Evolutionary conservation across 2,113 vertebrate species (phyloP).

Genomic region (Neotoma lepida): DNA sequence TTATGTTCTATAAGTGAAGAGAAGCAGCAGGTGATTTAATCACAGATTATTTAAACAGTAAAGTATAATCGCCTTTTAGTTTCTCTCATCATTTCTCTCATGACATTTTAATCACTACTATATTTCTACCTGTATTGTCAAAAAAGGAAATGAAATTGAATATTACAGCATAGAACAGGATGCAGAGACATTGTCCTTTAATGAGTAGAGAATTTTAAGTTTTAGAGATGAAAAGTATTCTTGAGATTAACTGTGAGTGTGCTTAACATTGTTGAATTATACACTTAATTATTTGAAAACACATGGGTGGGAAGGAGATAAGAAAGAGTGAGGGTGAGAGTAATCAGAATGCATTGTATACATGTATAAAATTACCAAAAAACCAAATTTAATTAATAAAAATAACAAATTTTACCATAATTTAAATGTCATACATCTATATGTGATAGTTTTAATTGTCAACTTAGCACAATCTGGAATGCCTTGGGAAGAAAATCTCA

Average conservation of each 20-base stretch:
- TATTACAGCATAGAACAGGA: not conserved
- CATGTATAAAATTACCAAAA: not conserved
- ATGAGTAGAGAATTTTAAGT: not conserved
- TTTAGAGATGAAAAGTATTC: not conserved
- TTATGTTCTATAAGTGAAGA: not conserved
- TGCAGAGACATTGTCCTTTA: not conserved
- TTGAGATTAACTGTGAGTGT: not conserved
- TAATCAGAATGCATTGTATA: not conserved
- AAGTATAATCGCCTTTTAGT: constrained; percentile 59
- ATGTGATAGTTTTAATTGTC: not conserved
- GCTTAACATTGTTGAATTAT: not conserved
- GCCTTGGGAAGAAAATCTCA: not conserved
- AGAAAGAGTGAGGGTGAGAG: not conserved
- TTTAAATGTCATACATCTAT: not conserved
- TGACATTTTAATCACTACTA: constrained; percentile 47
- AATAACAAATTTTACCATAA: not conserved
- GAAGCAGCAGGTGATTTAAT: constrained; percentile 41
- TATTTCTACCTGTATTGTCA: constrained; percentile 50
- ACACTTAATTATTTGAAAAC: not conserved
- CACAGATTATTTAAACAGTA: constrained; percentile 45
- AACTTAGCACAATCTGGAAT: not conserved
- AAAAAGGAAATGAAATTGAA: constrained; percentile 58
- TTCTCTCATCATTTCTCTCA: constrained; percentile 31
- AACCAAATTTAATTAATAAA: not conserved
- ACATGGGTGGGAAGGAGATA: not conserved